Percentiles rank a stretch among this genome's conserved stretches.
phyloP scores from a whole-genome alignment of 2,888 invertebrate genomes.

The Pharmacophagus antenor region DNA sequence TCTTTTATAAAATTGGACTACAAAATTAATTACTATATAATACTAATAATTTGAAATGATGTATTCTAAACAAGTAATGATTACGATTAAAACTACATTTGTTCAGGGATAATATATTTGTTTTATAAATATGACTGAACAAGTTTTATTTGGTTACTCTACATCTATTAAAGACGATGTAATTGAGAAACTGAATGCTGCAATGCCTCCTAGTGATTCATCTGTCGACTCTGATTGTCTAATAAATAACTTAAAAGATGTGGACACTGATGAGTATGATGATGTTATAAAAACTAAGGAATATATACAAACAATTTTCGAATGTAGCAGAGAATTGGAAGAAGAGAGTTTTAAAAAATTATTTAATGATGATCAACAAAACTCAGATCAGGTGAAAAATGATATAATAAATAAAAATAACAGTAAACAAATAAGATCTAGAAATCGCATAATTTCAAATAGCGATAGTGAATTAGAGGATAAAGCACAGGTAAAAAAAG shows the following conservation, averaged over 20 bases:
- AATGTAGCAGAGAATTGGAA: conserved; percentile 55
- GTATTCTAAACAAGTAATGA: neutral
- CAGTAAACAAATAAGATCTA: conserved; percentile 26
- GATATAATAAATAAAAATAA: conserved; percentile 12
- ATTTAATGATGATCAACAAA: conserved; percentile 28
- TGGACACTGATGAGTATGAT: conserved; percentile 40
- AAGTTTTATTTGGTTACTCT: conserved; percentile 10
- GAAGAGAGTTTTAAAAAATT: conserved; percentile 20
- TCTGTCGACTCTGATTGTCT: neutral
- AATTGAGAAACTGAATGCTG: conserved; percentile 15
- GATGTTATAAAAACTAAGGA: conserved; percentile 41
- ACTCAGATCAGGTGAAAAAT: neutral
- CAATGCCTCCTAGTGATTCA: conserved; percentile 3
- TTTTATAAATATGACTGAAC: conserved; percentile 5
- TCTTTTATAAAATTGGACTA: neutral
- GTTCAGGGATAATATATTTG: neutral
- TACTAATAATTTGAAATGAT: neutral
- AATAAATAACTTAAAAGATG: conserved; percentile 19
- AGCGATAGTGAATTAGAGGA: conserved; percentile 29
- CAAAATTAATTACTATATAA: neutral
- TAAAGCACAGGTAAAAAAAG: conserved; percentile 32
- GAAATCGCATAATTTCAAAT: conserved; percentile 24
- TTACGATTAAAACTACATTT: no score
- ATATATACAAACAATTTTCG: conserved; percentile 48
- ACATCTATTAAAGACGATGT: conserved; percentile 4